Evolutionary conservation across 2,888 invertebrate species (phyloP), one percentile per base, ranked within the genome.

Genomic region (Drosophila rubida): DNA sequence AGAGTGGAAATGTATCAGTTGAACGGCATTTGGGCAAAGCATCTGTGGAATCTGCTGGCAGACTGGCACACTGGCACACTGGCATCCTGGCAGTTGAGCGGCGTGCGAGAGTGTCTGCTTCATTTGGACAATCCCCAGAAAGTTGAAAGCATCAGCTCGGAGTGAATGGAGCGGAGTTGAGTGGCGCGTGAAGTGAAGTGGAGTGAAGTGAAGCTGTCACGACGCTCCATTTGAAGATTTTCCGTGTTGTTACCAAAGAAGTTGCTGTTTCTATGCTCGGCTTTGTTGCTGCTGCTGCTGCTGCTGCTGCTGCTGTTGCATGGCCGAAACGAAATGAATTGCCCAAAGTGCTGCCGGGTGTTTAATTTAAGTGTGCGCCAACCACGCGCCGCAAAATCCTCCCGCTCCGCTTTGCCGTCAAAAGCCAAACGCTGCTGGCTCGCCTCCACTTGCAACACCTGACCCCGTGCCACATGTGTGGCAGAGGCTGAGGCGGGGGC

Each of bases 321-420:
- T 22, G 30, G 46, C 57, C 55, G 44, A 68, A 75, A 69, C 66
- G 74, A 80, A 80, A 84, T 80, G 71, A 79, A 84, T 87, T 79
- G 87, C 73, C 74, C 72, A 71, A 71, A 86, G 85, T 85, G 78
- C 83, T 78, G 71, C 39, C 63, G 78, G 78, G 78, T 83, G 85
- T 83, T 82, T 82, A 85, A 82, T 85, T 81, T 85, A 81, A 85
- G 76, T 82, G 81, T 64, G 74, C 68, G 65, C 64, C 61, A 79
- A 60, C 60, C 44, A 35, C 45, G 50, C 48, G 53, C 57, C 48
- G 11, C 63, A 50, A 57, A 57, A 46, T 13, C 16, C 48, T 35
- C 8, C 8, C 14, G n/a, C 14, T 14, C 4, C 9, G 19, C 19
- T 3, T 49, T 49, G 60, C 45, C 44, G 45, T 51, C 69, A 55